phyloP scores from a whole-genome alignment of 2,113 vertebrate genomes.

The Antechinus stuartii region DNA sequence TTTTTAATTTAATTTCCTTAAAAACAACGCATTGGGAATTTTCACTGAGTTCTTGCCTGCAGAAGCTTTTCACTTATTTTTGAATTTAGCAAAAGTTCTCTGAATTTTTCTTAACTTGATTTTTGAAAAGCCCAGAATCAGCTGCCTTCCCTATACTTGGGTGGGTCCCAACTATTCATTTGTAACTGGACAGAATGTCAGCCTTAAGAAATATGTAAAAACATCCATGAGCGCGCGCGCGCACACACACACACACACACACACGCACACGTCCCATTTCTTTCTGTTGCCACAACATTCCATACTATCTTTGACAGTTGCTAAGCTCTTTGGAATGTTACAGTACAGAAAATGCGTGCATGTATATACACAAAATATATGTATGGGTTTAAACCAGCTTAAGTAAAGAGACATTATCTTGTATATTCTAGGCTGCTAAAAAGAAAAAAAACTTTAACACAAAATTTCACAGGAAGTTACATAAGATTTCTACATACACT shows the following conservation, averaged over 20 bases:
- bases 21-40: background rate
- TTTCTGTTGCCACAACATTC: conserved; percentile 62
- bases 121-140: background rate
- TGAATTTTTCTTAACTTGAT: background rate
- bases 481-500: background rate
- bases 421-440: conserved; percentile 47
- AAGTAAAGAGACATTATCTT: conserved; percentile 54
- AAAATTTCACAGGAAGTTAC: background rate
- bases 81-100: background rate
- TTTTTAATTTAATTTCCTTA: background rate
- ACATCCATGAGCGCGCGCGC: background rate
- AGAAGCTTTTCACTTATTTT: background rate
- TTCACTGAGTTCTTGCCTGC: background rate
- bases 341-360: conserved; percentile 47
- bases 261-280: conserved; percentile 52
- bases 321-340: conserved; percentile 69
- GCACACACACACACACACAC: background rate
- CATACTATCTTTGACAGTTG: conserved; percentile 49
- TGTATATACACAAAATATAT: background rate
- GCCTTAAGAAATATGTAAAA: conserved; percentile 49
- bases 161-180: conserved; percentile 27
- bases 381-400: background rate
- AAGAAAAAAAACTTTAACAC: conserved; percentile 30
- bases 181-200: conserved; percentile 28
- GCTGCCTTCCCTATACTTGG: background rate